Evolutionary conservation across 2,113 vertebrate genomes (phyloP), one percentile per base, ranked within the genome.

Genomic region (Amphiprion percula): DNA sequence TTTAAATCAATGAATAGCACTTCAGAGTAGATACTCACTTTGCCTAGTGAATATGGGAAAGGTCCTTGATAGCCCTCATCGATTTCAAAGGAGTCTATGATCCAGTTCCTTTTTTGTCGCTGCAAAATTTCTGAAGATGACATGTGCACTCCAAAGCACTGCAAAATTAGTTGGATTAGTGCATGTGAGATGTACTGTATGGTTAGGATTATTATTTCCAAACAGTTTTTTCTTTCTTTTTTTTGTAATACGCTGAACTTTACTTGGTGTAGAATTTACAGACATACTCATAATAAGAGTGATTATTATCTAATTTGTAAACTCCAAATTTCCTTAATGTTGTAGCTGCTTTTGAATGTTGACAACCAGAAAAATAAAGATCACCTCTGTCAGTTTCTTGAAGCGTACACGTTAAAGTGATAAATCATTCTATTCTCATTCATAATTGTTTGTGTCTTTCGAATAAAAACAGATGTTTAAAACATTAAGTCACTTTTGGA

Each of bases 41-140:
- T 47, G 12, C 68, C 91, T 10, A 94, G 19, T 4, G 0, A 0
- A 60, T 92, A 89, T 21, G 89, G 91, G 21, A 64, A 93, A 5
- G 16, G 3, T 11, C 91, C 90, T 1, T 28, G 15, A 8, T 76
- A 30, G 61, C 84, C 87, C 72, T 95, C 94, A n/a, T 92, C 50
- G 10, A 95, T 90, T 2, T 0, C 28, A 28, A 92, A 94, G 0
- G 92, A 90, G 9, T 94, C 84, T 28, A 95, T 94, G 16, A 94
- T 94, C 94, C 94, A 94, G 39, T 64, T 61, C 77, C 94, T 82
- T 71, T 92, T 95, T 55, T 89, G 82, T 21, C 94, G 72, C 14
- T 66, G 17, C 58, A 75, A 79, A 49, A 72, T 58, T 30, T 75
- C 56, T n/a, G 74, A 62, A 24, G 65, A 65, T 12, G 68, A 75